Evolutionary conservation across 2,113 vertebrate species (phyloP).

Genomic region (Ageneiosus marmoratus): DNA sequence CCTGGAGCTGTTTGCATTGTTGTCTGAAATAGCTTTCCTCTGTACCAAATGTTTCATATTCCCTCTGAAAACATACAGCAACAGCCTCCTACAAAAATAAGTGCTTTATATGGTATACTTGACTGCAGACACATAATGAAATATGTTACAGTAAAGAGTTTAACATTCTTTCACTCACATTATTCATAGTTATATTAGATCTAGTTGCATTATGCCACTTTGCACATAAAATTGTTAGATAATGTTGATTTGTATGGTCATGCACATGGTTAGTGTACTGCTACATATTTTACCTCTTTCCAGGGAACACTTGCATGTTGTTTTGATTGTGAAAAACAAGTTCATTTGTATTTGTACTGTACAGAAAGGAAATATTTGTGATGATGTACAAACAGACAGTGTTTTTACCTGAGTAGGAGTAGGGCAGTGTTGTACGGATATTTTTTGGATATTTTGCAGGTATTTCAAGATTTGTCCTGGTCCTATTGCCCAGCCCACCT

Average conservation of each 20-base stretch:
- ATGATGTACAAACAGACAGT: too few species aligned
- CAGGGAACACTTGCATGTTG: background rate
- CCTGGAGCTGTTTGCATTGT: constrained; percentile 72
- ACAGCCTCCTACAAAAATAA: constrained; percentile 79
- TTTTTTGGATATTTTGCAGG: constrained; percentile 86
- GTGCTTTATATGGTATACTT: background rate
- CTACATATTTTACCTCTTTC: background rate
- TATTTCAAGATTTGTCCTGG: constrained; percentile 79
- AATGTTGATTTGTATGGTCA: background rate
- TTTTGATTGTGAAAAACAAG: background rate
- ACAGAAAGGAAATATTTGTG: too few species aligned
- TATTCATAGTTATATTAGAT: background rate
- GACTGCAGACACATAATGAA: background rate
- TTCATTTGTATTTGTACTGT: background rate
- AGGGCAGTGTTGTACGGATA: constrained; percentile 82
- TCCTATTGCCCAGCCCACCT: constrained; percentile 92
- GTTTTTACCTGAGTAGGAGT: constrained; percentile 84
- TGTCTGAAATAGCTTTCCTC: constrained; percentile 87
- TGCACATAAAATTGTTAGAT: background rate
- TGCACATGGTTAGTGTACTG: background rate
- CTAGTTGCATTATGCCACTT: background rate
- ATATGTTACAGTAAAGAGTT: background rate
- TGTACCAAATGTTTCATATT: constrained; percentile 72
- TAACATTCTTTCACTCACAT: background rate
- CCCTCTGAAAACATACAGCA: constrained; percentile 79